phyloP scores from a whole-genome alignment of 2,888 invertebrate genomes.

The Diaprepes abbreviatus region DNA sequence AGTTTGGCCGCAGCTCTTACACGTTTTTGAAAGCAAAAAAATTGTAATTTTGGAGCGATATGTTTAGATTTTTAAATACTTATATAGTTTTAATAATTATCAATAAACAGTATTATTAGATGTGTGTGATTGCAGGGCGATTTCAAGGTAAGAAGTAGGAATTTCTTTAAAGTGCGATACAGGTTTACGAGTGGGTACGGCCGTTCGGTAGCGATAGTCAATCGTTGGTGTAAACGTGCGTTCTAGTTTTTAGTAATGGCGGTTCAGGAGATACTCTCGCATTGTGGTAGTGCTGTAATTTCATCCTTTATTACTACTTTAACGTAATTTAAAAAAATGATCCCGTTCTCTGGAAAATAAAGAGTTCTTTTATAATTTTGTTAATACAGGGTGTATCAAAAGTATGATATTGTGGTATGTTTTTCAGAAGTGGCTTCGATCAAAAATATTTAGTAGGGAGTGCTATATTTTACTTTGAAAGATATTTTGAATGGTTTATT shows the following conservation, averaged over 20 bases:
- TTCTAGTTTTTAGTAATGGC: conserved; percentile 9
- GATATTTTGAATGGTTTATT: no score
- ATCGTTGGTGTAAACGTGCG: conserved; percentile 13
- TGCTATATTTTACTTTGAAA: no score
- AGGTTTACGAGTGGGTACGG: conserved; percentile 19
- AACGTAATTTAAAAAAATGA: no score
- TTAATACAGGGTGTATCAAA: not conserved
- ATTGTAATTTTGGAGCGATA: conserved; percentile 14
- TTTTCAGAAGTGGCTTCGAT: not conserved
- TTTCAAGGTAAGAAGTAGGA: conserved; percentile 26
- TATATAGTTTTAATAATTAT: conserved; percentile 3
- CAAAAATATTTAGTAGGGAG: no score
- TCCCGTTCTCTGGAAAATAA: not conserved
- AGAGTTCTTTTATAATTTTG: not conserved
- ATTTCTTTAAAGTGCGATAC: conserved; percentile 5
- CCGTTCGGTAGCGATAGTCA: conserved; percentile 17
- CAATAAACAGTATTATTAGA: conserved; percentile 9
- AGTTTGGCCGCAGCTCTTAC: conserved; percentile 18
- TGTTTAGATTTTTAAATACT: conserved; percentile 9
- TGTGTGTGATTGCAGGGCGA: conserved; percentile 26
- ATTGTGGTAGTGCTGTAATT: not conserved
- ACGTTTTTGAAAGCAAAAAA: conserved; percentile 4
- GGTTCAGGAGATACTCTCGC: not conserved
- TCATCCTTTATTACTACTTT: not conserved
- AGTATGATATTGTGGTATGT: not conserved